Evolutionary conservation across 2,797 vertebrate species (phyloP).

Genomic region (Eidolon dupreanum): DNA sequence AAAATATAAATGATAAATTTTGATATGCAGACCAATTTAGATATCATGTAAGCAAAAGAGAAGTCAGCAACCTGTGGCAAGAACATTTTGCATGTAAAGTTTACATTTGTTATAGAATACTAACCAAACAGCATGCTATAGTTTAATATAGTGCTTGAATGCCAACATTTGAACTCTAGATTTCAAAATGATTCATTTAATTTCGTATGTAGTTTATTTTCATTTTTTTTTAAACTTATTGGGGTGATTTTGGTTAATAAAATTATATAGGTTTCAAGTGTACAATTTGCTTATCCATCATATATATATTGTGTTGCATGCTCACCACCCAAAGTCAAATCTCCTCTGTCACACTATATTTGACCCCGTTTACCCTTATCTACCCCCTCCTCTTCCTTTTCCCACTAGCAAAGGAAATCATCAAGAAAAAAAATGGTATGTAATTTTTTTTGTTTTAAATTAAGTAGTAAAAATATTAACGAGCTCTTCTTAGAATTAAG

Average conservation of each 20-base stretch:
- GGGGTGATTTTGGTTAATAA: too few relatives aligned
- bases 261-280: too few relatives aligned
- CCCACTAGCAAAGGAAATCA: too few relatives aligned
- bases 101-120: background rate
- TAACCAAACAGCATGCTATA: background rate
- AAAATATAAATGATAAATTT: background rate
- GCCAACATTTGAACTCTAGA: background rate
- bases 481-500: background rate
- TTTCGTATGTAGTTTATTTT: background rate
- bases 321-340: too few relatives aligned
- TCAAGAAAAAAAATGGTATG: too few relatives aligned
- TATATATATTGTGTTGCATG: too few relatives aligned
- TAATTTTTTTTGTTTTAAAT: background rate
- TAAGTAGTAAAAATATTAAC: background rate
- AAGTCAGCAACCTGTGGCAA: background rate
- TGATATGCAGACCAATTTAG: background rate
- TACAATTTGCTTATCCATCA: too few relatives aligned
- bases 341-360: too few relatives aligned
- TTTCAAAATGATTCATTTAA: constrained; percentile 10
- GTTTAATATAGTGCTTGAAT: background rate
- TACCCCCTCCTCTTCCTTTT: too few relatives aligned
- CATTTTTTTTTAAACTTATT: too few relatives aligned
- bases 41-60: background rate
- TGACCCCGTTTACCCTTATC: too few relatives aligned
- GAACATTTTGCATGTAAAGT: background rate